A percentile compares a stretch with the other conserved stretches of the same genome.
These are phyloP conservation scores for Isoperla grammatica DNA, from an alignment of 2,888 invertebrate genomes.

Conservation along the genomic window DNA sequence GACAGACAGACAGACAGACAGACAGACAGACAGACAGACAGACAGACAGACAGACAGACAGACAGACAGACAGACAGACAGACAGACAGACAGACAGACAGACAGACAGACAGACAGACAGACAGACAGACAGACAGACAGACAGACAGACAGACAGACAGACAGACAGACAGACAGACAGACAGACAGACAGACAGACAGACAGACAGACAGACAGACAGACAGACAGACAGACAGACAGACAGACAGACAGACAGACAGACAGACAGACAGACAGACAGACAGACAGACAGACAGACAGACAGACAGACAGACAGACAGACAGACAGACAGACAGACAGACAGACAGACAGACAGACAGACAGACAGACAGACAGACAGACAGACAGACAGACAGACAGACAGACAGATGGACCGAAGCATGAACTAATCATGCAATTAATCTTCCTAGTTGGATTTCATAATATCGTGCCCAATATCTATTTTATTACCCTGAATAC, in stretches of 20 bases:
- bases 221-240: slow-evolving; percentile 9
- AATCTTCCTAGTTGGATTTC: no score
- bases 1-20: neutral
- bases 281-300: slow-evolving; percentile 7
- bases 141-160: neutral
- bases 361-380: slow-evolving; percentile 9
- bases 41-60: slow-evolving; percentile 9
- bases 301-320: neutral
- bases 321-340: neutral
- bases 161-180: neutral
- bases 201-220: slow-evolving; percentile 9
- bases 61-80: slow-evolving; percentile 9
- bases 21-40: slow-evolving; percentile 7
- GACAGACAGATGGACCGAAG: neutral
- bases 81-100: slow-evolving; percentile 2
- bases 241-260: neutral
- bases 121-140: neutral
- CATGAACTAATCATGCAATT: no score
- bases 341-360: neutral
- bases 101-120: neutral
- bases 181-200: neutral
- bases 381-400: slow-evolving; percentile 9
- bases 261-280: slow-evolving; percentile 9
- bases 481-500: no score
- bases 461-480: no score